Conservation (phyloP, 1,140 invertebrate genomes). For the Formica selysi region DNA sequence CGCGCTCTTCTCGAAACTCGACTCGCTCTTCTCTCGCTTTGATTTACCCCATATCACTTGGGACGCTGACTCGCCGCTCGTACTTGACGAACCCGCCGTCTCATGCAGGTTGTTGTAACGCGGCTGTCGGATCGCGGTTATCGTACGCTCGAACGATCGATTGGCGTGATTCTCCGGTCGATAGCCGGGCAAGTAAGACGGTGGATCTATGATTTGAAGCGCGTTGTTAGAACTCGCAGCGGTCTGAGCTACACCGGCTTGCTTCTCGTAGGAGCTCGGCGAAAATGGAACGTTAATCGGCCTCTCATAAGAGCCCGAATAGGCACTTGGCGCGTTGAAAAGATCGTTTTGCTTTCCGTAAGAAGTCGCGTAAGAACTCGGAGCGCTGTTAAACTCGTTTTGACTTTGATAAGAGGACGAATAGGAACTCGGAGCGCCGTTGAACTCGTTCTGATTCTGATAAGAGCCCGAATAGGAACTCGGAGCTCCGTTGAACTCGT, state of each 20-base stretch:
- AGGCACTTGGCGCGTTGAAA: not conserved
- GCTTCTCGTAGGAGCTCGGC: not conserved
- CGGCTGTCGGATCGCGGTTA: not conserved
- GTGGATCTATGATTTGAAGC: constrained; percentile 27
- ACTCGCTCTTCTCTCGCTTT: constrained; percentile 12
- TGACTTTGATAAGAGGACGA: constrained; percentile 7
- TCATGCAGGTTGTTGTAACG: not conserved
- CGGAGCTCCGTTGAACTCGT: constrained; percentile 23
- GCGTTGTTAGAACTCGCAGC: constrained; percentile 14
- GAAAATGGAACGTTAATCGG: not conserved
- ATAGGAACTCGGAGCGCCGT: not conserved
- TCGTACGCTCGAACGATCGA: not conserved
- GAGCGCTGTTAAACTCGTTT: not conserved
- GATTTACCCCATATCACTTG: constrained; percentile 8
- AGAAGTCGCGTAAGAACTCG: not conserved
- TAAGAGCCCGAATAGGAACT: constrained; percentile 24
- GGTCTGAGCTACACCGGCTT: not conserved
- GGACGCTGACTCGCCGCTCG: not conserved
- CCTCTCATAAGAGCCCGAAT: constrained; percentile 1
- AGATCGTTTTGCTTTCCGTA: constrained; percentile 9
- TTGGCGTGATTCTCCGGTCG: not conserved
- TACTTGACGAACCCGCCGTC: too few species aligned
- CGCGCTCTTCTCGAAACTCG: not conserved
- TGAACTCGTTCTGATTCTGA: constrained; percentile 11
- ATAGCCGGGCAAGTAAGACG: not conserved